Base-by-base conservation (phyloP, 2,113 vertebrate genomes). In the Lipophrys pholis region DNA sequence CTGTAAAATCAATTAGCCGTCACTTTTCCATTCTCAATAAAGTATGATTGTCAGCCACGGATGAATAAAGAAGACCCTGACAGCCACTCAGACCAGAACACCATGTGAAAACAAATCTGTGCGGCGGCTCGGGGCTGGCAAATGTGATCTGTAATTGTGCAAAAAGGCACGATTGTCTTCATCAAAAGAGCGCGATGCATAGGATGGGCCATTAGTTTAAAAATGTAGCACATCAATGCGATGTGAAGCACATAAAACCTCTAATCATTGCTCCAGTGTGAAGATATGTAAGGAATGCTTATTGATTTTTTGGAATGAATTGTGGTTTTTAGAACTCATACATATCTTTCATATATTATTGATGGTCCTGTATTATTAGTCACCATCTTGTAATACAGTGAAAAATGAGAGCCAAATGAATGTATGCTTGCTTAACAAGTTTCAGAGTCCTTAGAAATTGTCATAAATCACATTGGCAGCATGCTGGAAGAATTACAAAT, bases 1-100 rank as follows among this genome's bases (percentile, higher is more conserved):
- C 96, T 98, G 98, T 99, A 98, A 99, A 99, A 99, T 99, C 98
- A 99, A 99, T 99, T 99, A 99, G 97, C 96, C 97, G 95, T 98
- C 97, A 97, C 97, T 95, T 95, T 97, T 96, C 96, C 97, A 95
- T 98, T 97, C 97, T 96, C 96, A 95, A 94, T 96, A 95, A 95
- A 96, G 96, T 94, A 95, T 95, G 95, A 97, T 95, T 96, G 96
- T 96, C 95, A 92, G 94, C 93, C 90, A 91, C 73, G 94, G 92
- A 94, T 94, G 95, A 96, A 93, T 94, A 94, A 95, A 94, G 94
- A 94, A 93, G 94, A 96, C 94, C 94, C 94, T 95, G 95, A 95
- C 95, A 94, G 96, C 80, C 87, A 86, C 90, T 90, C 80, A 82
- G 89, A 89, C 84, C 82, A 86, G 90, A 89, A 92, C 92, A 76